Evolutionary conservation across 1,140 invertebrate species (phyloP), one percentile per base, ranked within the genome.

Genomic region (Caenorhabditis briggsae): DNA sequence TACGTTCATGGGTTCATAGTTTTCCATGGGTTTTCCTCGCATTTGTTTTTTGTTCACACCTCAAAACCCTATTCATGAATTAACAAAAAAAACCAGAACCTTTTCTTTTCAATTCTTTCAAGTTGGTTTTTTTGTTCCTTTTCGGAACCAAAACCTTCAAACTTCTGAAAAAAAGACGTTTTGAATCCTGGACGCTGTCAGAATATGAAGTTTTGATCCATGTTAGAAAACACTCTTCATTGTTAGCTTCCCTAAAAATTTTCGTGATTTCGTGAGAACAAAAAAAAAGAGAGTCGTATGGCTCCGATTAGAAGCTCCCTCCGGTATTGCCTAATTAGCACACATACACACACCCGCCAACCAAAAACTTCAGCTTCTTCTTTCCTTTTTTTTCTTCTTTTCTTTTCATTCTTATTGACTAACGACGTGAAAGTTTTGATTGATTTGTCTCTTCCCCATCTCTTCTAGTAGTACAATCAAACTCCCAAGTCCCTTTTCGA

Each of bases 401-500:
- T 48, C 23, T 82, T 64, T 84, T 61, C 83, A 61, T 61, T 65
- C 46, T 64, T 50, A 48, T 64, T 48, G 58, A 83, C 53, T 83
- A 56, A 83, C 56, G 82, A 83, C 33, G 55, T 83, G 53, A 78
- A 78, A 78, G 70, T 50, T 83, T 83, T 83, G 53, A 56, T 83
- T 83, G 82, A 58, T 59, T 78, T 78, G 46, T 83, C 78, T 16
- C 14, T 41, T n/a, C 48, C 25, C 23, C 43, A 33, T 82, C 48
- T 82, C 55, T 59, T 58, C n/a, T 58, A 58, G 82, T 83, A 83
- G 82, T 83, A 46, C 53, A 59, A 83, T 58, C 53, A 83, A 59
- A 59, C 82, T 59, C 59, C 59, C 83, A 59, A 84, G 56, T 33
- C 56, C 58, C 46, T 43, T 16, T 46, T 50, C 53, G 41, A 41